These are phyloP conservation scores for Nebria brevicollis DNA, from an alignment of 2,888 invertebrate genomes.

Conservation along the genomic window DNA sequence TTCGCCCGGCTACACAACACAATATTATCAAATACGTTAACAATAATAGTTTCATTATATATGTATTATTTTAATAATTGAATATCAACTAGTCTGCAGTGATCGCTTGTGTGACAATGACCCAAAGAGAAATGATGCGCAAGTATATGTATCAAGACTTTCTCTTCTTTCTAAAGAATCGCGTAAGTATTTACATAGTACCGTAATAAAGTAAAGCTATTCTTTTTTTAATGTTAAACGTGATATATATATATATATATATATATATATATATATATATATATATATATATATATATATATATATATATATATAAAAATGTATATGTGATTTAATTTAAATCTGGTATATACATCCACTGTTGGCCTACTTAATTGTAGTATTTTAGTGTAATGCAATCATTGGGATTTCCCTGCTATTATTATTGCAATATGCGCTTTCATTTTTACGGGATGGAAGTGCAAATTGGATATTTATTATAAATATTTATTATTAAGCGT, in stretches of 20 bases:
- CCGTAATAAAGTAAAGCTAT: neutral
- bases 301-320: neutral
- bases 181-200: neutral
- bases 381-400: neutral
- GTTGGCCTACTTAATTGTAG: neutral
- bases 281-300: constrained; percentile 7
- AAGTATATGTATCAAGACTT: neutral
- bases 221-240: neutral
- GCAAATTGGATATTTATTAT: no score
- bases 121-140: constrained; percentile 35
- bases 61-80: neutral
- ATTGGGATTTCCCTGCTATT: neutral
- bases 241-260: neutral
- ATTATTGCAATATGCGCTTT: neutral
- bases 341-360: neutral
- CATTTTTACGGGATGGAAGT: neutral
- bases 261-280: constrained; percentile 6
- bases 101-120: constrained; percentile 8
- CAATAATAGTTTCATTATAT: neutral
- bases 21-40: constrained; percentile 11
- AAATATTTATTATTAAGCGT: neutral
- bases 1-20: neutral
- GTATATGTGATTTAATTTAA: neutral
- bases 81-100: neutral
- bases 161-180: neutral